A percentile compares a stretch with the other conserved stretches of the same genome.
These are phyloP conservation scores for Standfussiana lucernea DNA, from an alignment of 2,888 invertebrate species.

Conservation along the genomic window DNA sequence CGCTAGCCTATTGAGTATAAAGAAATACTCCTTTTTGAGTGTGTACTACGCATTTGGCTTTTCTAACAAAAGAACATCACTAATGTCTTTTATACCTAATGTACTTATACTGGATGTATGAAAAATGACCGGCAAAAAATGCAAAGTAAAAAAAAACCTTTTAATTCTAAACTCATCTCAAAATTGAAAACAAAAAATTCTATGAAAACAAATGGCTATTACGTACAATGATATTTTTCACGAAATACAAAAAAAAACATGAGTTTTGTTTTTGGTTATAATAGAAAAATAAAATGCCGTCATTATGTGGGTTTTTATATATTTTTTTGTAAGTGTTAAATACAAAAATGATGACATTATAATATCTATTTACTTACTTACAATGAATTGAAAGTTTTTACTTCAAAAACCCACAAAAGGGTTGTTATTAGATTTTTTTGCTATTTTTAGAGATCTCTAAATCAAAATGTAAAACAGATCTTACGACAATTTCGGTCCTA, in stretches of 20 bases:
- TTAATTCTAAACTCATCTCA: neutral
- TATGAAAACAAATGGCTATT: neutral
- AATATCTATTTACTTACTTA: neutral
- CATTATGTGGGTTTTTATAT: neutral
- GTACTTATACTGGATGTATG: neutral
- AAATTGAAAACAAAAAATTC: conserved; percentile 17
- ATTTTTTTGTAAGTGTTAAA: conserved; percentile 8
- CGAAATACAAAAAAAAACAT: neutral
- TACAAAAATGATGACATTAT: conserved; percentile 20
- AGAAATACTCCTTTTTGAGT: no score
- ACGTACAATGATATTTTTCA: neutral
- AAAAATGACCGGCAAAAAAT: conserved; percentile 1
- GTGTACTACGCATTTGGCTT: no score
- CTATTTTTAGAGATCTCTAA: neutral
- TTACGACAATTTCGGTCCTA: neutral
- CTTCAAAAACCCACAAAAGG: neutral
- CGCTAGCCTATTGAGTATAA: no score
- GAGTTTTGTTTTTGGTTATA: neutral
- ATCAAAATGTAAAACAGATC: neutral
- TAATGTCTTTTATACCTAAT: no score
- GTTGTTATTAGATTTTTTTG: neutral
- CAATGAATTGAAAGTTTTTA: conserved; percentile 29
- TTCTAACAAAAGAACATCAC: no score
- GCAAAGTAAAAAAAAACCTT: neutral
- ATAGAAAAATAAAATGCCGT: conserved; percentile 11